phyloP scores from a whole-genome alignment of 2,797 vertebrate genomes.

The Sebastes wilsoni region DNA sequence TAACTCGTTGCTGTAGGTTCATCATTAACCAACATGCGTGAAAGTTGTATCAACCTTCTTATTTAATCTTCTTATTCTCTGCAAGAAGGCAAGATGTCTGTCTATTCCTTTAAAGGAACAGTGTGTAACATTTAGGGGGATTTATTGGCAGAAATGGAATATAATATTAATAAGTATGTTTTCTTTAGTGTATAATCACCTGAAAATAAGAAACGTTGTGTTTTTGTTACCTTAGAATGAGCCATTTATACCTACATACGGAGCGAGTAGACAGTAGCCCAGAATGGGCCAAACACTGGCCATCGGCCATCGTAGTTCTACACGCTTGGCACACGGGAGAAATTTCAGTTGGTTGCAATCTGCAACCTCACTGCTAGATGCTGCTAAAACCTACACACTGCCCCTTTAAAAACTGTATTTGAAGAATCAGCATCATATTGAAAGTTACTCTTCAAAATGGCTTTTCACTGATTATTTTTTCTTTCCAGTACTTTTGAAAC shows the following conservation, averaged over 20 bases:
- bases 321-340: too few species aligned
- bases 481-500: not conserved
- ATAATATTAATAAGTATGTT: not conserved
- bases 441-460: not conserved
- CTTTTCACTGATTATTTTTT: too few species aligned
- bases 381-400: not conserved
- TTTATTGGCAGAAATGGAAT: not conserved
- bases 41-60: not conserved
- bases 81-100: not conserved
- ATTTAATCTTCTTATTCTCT: not conserved
- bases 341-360: too few species aligned
- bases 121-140: not conserved
- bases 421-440: not conserved
- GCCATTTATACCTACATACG: not conserved
- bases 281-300: not conserved
- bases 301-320: too few species aligned
- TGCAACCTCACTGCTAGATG: not conserved
- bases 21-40: not conserved
- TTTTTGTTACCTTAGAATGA: not conserved
- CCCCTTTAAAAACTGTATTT: not conserved
- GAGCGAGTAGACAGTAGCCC: not conserved
- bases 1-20: not conserved
- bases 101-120: not conserved
- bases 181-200: too few species aligned
- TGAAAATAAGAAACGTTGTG: too few species aligned